Percentiles rank a stretch among this genome's conserved stretches.
These are phyloP conservation scores for Myripristis murdjan DNA, from an alignment of 2,797 vertebrate genomes.

Conservation along the genomic window DNA sequence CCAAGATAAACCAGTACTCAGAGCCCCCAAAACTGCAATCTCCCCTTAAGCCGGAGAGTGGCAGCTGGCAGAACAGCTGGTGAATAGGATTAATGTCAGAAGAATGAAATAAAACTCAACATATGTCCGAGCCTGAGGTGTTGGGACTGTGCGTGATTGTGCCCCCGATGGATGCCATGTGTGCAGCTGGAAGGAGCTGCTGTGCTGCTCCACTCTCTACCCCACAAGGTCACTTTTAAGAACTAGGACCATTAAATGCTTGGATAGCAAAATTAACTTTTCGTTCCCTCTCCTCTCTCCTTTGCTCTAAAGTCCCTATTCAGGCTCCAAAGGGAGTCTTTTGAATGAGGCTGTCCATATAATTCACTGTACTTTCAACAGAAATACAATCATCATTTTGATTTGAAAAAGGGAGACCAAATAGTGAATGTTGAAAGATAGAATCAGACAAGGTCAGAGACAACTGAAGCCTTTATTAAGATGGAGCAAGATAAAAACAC, in stretches of 20 bases:
- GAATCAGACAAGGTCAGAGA: constrained; percentile 46
- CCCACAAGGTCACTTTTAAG: constrained; percentile 99
- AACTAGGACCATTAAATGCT: constrained; percentile 92
- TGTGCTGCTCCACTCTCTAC: constrained; percentile 87
- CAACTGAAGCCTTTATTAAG: constrained; percentile 32
- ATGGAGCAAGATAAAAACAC: constrained; percentile 6
- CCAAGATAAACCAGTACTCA: constrained; percentile 88
- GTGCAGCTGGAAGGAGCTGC: constrained; percentile 98
- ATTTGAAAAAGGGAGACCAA: constrained; percentile 30
- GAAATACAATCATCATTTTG: constrained; percentile 36
- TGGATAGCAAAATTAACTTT: constrained; percentile 91
- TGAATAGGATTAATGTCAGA: constrained; percentile 99
- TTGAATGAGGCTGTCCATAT: constrained; percentile 43
- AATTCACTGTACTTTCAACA: constrained; percentile 38
- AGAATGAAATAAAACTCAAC: constrained; percentile 99
- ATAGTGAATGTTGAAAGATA: constrained; percentile 14
- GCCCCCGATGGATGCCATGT: constrained; percentile 98
- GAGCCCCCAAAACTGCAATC: constrained; percentile 98
- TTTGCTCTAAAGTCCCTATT: constrained; percentile 69
- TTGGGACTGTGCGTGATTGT: constrained; percentile 97
- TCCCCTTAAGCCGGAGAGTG: constrained; percentile 96
- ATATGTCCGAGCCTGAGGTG: constrained; percentile 99
- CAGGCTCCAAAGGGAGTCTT: constrained; percentile 41
- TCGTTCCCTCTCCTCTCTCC: constrained; percentile 77
- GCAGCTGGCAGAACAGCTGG: constrained; percentile 99